These are phyloP conservation scores for Bubalus kerabau DNA, from an alignment of 2,113 vertebrate species.

Conservation along the genomic window DNA sequence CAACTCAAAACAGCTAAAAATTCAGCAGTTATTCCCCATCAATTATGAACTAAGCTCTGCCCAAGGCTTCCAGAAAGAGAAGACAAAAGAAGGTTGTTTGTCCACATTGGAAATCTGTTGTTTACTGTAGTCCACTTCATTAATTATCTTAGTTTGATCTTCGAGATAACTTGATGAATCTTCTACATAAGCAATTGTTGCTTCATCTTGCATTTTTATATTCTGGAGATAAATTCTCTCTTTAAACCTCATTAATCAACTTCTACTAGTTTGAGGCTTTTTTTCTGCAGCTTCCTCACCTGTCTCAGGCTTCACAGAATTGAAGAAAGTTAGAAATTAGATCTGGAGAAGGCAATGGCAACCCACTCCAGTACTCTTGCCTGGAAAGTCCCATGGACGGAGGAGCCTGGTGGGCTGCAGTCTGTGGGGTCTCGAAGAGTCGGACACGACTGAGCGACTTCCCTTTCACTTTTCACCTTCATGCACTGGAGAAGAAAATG, in stretches of 20 bases:
- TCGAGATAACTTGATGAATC: not conserved
- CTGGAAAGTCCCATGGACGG: too few species aligned
- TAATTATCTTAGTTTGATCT: not conserved
- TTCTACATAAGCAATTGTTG: not conserved
- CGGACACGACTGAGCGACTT: too few species aligned
- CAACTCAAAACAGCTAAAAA: constrained; percentile 97
- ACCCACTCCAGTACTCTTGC: too few species aligned
- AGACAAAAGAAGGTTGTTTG: constrained; percentile 55
- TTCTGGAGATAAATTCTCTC: not conserved
- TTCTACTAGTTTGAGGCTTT: not conserved
- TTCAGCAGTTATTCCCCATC: constrained; percentile 99
- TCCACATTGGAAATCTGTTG: not conserved
- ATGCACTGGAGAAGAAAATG: too few species aligned
- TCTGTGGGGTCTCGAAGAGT: too few species aligned
- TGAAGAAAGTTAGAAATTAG: not conserved
- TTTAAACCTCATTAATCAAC: not conserved
- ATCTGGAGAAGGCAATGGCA: not conserved
- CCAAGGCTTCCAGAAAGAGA: constrained; percentile 90
- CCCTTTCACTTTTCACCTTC: too few species aligned
- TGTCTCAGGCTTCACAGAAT: not conserved
- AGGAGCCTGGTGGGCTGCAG: too few species aligned
- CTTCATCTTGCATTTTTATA: not conserved
- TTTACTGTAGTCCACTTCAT: not conserved
- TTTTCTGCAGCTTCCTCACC: not conserved
- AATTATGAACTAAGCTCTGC: constrained; percentile 88